Percentiles rank a stretch among this genome's conserved stretches.
These are phyloP conservation scores for Drosophila pseudotalamancana DNA, from an alignment of 2,888 invertebrate species.

Conservation along the genomic window DNA sequence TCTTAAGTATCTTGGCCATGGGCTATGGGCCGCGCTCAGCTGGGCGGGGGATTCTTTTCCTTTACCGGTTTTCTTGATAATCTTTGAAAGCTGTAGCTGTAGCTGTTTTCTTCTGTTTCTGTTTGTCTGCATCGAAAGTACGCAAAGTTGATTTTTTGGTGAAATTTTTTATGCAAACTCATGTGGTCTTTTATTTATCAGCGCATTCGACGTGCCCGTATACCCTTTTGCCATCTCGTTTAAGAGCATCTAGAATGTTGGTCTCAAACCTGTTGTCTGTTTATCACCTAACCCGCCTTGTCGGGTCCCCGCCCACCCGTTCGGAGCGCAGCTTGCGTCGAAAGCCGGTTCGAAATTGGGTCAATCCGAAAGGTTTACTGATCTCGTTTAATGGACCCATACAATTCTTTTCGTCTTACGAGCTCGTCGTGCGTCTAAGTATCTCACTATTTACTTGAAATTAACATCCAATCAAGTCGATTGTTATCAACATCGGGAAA, in stretches of 20 bases:
- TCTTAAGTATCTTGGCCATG: slow-evolving; percentile 50
- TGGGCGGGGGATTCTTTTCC: slow-evolving; percentile 57
- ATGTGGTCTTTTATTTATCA: slow-evolving; percentile 57
- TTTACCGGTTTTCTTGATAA: slow-evolving; percentile 70
- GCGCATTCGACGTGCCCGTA: slow-evolving; percentile 16
- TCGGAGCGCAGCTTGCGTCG: slow-evolving; percentile 7
- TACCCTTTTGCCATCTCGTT: slow-evolving; percentile 32
- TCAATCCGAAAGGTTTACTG: slow-evolving; percentile 77
- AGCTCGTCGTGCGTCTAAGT: slow-evolving; percentile 13
- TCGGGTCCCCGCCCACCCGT: slow-evolving; percentile 19
- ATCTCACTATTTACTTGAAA: slow-evolving; percentile 13
- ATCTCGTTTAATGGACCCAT: slow-evolving; percentile 66
- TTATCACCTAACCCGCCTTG: slow-evolving; percentile 55
- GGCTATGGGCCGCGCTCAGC: neutral
- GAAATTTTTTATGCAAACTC: slow-evolving; percentile 74
- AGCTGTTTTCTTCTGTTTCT: slow-evolving; percentile 35
- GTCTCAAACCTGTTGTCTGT: slow-evolving; percentile 63
- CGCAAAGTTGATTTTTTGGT: slow-evolving; percentile 52
- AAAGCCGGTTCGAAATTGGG: slow-evolving; percentile 73
- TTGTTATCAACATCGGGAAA: slow-evolving; percentile 28
- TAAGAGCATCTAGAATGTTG: slow-evolving; percentile 64
- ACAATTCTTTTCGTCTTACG: slow-evolving; percentile 41
- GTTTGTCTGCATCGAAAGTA: slow-evolving; percentile 60
- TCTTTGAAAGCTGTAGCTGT: slow-evolving; percentile 25
- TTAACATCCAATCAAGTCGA: slow-evolving; percentile 50